Conservation (phyloP, 2,888 invertebrate genomes). For the Dolomedes plantarius region DNA sequence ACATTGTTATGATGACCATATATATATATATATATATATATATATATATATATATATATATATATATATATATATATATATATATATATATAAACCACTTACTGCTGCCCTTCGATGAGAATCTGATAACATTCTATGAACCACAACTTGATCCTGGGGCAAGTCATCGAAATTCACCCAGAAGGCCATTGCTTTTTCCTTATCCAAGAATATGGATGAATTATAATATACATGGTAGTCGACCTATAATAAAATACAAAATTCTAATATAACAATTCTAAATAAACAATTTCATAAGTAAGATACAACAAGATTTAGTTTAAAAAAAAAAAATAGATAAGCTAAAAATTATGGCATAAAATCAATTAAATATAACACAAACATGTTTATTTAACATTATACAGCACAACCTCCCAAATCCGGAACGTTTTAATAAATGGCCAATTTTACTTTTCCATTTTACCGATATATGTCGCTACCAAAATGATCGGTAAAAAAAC, state of each 20-base stretch:
- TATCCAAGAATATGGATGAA: constrained; percentile 82
- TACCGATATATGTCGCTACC: too few species aligned
- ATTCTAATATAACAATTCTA: too few species aligned
- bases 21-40: too few species aligned
- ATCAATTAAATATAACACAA: not conserved
- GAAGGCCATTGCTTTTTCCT: constrained; percentile 80
- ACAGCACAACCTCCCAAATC: too few species aligned
- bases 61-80: too few species aligned
- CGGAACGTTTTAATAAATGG: too few species aligned
- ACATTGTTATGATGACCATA: too few species aligned
- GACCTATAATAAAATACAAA: constrained; percentile 77
- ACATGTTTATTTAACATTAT: too few species aligned
- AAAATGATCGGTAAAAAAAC: too few species aligned
- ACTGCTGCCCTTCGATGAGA: constrained; percentile 91
- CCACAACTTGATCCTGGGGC: constrained; percentile 80
- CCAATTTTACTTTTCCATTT: too few species aligned
- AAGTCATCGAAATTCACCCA: constrained; percentile 84
- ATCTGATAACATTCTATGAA: constrained; percentile 85
- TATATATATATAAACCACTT: constrained; percentile 79
- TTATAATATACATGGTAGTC: constrained; percentile 89
- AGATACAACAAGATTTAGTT: not conserved
- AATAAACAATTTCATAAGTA: too few species aligned
- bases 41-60: too few species aligned
- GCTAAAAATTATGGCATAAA: not conserved
- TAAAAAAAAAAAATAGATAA: not conserved